Evolutionary conservation across 1,140 invertebrate genomes (phyloP).

Genomic region (Eulimnadia texana): DNA sequence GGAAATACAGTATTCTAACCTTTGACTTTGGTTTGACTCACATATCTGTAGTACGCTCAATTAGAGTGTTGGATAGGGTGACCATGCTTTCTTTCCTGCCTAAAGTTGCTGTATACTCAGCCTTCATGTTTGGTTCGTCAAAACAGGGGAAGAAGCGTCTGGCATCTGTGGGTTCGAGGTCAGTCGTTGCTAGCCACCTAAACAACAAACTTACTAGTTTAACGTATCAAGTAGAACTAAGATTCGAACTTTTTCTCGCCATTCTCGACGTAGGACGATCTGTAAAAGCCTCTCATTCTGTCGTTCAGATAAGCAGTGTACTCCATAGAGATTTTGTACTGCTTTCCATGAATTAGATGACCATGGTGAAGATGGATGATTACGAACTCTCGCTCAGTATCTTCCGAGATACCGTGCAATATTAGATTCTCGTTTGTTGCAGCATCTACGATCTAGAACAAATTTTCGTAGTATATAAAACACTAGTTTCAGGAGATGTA

Average conservation of each 20-base stretch:
- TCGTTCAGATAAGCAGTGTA: conserved; percentile 6
- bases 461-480: not conserved
- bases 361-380: not conserved
- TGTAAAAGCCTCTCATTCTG: conserved; percentile 3
- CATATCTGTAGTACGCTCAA: not conserved
- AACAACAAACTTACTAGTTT: not conserved
- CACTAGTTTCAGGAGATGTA: not conserved
- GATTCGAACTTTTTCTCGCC: not conserved
- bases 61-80: conserved; percentile 25
- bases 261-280: conserved; percentile 11
- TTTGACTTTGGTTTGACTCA: not conserved
- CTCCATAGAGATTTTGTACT: conserved; percentile 4
- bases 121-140: conserved; percentile 74
- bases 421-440: not conserved
- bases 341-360: not conserved
- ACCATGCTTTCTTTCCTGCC: conserved; percentile 26
- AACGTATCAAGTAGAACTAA: not conserved
- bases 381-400: not conserved
- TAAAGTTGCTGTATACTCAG: conserved; percentile 35
- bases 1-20: too few relatives aligned
- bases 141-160: conserved; percentile 79
- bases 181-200: conserved; percentile 20
- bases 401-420: conserved; percentile 1
- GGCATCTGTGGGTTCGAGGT: conserved; percentile 50
- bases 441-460: not conserved